A percentile compares a stretch with the other conserved stretches of the same genome.
Evolutionary conservation across 2,113 vertebrate genomes (phyloP).

Genomic region (Taxidea taxus): DNA sequence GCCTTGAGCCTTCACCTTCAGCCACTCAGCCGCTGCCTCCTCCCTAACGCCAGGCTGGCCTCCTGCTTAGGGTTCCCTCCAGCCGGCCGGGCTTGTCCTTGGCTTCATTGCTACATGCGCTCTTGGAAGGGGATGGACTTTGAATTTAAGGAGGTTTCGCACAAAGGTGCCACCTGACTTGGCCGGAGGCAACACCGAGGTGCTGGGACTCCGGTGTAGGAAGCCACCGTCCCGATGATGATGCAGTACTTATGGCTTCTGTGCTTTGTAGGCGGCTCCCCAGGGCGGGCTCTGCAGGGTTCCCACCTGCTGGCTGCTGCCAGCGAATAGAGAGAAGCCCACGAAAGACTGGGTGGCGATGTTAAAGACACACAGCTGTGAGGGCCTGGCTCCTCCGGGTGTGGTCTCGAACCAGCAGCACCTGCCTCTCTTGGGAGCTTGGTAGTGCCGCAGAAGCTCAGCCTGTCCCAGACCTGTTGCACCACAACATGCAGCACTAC

Average conservation of each 20-base stretch:
- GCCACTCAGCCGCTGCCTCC: background rate
- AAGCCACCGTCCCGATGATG: too few relatives aligned
- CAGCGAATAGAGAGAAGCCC: background rate
- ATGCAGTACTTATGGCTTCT: background rate
- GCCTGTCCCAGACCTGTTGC: background rate
- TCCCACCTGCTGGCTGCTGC: background rate
- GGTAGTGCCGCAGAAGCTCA: background rate
- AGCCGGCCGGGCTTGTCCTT: background rate
- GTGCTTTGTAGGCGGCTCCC: background rate
- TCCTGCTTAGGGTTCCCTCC: fast-evolving
- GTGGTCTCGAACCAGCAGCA: background rate
- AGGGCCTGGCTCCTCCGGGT: background rate
- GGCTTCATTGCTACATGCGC: background rate
- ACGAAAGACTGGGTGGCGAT: background rate
- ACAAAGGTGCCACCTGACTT: background rate
- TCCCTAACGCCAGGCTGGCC: background rate
- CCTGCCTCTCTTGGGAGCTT: background rate
- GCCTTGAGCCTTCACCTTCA: background rate
- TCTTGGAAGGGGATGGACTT: too few relatives aligned
- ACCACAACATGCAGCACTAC: background rate
- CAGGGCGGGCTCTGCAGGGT: fast-evolving
- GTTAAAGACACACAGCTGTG: background rate
- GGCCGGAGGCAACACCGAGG: background rate
- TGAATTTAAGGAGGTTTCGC: background rate
- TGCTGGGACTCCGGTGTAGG: background rate